Conservation (phyloP, 2,797 vertebrate genomes). For the Thripadectes ignobilis region DNA sequence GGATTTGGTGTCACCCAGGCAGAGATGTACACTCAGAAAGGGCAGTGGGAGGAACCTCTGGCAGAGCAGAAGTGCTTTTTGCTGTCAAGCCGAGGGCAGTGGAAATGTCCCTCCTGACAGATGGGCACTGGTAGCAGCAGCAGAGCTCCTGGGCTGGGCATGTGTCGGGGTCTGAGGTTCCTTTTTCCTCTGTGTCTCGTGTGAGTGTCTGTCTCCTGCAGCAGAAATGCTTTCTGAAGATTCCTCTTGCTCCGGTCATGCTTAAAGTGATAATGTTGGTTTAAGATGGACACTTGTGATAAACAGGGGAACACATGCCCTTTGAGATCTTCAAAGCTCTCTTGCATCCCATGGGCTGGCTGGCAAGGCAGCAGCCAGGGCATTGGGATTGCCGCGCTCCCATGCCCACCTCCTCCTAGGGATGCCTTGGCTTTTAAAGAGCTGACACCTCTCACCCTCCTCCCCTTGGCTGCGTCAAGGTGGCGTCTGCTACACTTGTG, state of each 20-base stretch:
- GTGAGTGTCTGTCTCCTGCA: not conserved
- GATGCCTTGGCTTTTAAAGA: not conserved
- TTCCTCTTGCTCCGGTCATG: not conserved
- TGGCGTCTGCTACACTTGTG: not conserved
- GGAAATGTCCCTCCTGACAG: slow-evolving; percentile 35
- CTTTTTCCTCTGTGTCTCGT: not conserved
- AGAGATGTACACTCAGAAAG: not conserved
- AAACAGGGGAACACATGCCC: slow-evolving; percentile 19
- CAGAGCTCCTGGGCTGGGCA: not conserved
- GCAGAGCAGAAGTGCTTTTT: slow-evolving; percentile 43
- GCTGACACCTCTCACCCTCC: not conserved
- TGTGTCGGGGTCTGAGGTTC: not conserved
- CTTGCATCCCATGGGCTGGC: not conserved
- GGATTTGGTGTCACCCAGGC: not conserved
- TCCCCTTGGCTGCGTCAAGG: not conserved
- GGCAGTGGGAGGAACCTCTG: not conserved
- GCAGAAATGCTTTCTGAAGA: slow-evolving; percentile 28
- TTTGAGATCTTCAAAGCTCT: slow-evolving; percentile 58
- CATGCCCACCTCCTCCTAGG: not conserved
- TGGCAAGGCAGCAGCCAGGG: not conserved
- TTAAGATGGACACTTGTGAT: slow-evolving; percentile 63
- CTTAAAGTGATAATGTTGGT: slow-evolving; percentile 57
- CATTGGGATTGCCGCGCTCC: accelerated
- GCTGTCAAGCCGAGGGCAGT: slow-evolving; percentile 15
- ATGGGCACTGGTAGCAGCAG: slow-evolving; percentile 28